phyloP scores from a whole-genome alignment of 2,888 invertebrate species.

The Nomada fabriciana region DNA sequence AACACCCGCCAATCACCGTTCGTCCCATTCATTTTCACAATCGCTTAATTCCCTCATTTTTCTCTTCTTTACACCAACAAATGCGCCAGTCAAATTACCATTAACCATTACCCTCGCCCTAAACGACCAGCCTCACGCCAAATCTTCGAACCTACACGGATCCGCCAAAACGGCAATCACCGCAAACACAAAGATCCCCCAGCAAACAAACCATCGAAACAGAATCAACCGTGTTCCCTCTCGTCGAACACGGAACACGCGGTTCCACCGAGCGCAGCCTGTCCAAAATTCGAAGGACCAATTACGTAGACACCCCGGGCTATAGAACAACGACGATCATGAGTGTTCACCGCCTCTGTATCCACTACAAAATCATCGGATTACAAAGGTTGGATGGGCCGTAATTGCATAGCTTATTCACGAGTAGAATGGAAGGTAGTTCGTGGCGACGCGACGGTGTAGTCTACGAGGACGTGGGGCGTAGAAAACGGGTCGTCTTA shows the following conservation, averaged over 20 bases:
- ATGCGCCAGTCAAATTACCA: no score
- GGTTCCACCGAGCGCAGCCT: neutral
- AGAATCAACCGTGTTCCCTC: neutral
- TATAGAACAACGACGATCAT: constrained; percentile 20
- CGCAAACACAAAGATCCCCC: neutral
- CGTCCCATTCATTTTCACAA: no score
- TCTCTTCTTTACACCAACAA: no score
- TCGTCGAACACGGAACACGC: neutral
- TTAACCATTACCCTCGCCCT: no score
- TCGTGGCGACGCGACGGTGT: constrained; percentile 34
- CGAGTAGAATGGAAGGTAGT: constrained; percentile 64
- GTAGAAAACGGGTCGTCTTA: constrained; percentile 75
- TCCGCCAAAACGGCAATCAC: neutral
- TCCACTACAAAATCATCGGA: constrained; percentile 67
- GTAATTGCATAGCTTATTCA: constrained; percentile 74
- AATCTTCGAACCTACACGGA: neutral
- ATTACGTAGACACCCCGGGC: constrained; percentile 14
- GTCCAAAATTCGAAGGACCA: constrained; percentile 25
- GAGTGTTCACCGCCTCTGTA: constrained; percentile 36
- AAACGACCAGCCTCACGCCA: neutral
- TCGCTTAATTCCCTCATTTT: no score
- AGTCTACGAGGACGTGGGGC: constrained; percentile 45
- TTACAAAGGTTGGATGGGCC: constrained; percentile 73
- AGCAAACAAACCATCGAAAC: constrained; percentile 3
- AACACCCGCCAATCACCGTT: no score